Evolutionary conservation across 2,888 invertebrate species (phyloP), one percentile per base, ranked within the genome.

Genomic region (Tillus elongatus): DNA sequence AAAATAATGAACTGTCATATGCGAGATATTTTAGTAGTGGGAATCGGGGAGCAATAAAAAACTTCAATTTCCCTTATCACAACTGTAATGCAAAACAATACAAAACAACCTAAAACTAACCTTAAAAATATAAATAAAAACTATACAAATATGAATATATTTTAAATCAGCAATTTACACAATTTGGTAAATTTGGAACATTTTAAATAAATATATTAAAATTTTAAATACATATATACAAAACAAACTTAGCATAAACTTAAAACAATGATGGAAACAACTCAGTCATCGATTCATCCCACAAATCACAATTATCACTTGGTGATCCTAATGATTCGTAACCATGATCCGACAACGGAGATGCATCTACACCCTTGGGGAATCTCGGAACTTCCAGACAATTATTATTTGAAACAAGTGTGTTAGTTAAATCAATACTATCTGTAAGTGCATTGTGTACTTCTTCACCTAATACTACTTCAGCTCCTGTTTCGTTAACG

Each of bases 241-340:
- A 19, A 12, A 13, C 3, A 39, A 44, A 24, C 29, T 43, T n/a
- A n/a, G n/a, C n/a, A n/a, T 19, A 19, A 32, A 40, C 37, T 68
- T 70, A 84, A 36, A 78, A 72, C 54, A 86, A 67, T 43, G 75
- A 75, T 24, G 86, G 85, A 64, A 87, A 87, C 49, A 87, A 65
- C 64, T 85, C 84, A 42, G 81, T 77, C 52, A 85, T 77, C 50
- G 79, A 79, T 56, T 77, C 78, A 56, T 81, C 79, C 82, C 82
- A 84, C 53, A 79, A 70, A 57, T 82, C 80, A 3, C 62, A 58
- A 12, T 63, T 33, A 2, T 29, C 45, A 47, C 55, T 54, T 2
- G 79, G 78, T 0, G 80, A 79, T 42, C 70, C 76, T 30, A 77
- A 65, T 0, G 79, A 79, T 55, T 79, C 79, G 51, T 80, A 80